These are phyloP conservation scores for Bolinopsis microptera DNA, from an alignment of 37 sponge, comb jelly and placozoan genomes.

Conservation along the genomic window DNA sequence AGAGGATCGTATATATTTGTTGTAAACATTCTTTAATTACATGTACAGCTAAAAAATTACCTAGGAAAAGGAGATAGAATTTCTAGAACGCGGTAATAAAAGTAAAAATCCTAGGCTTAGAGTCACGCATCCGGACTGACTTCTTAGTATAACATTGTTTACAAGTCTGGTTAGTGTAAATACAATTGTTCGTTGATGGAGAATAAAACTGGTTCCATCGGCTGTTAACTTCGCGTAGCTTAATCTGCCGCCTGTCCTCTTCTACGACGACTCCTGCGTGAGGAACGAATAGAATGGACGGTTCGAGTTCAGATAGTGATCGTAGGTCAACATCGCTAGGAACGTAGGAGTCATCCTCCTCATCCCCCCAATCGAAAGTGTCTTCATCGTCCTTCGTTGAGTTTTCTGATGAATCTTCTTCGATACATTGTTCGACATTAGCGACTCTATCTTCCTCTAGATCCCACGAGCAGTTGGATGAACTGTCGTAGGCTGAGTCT, in stretches of 20 bases:
- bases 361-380: background rate
- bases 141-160: constrained; percentile 2
- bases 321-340: background rate
- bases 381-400: background rate
- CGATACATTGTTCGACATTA: background rate
- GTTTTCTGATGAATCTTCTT: background rate
- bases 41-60: background rate
- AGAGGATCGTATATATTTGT: background rate
- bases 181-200: background rate
- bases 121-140: background rate
- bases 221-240: background rate
- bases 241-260: background rate
- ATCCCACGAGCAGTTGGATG: background rate
- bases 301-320: background rate
- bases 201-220: constrained; percentile 23
- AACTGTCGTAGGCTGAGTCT: constrained; percentile 50
- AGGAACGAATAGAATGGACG: constrained; percentile 28
- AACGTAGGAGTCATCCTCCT: constrained; percentile 8
- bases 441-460: background rate
- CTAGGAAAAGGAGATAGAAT: background rate
- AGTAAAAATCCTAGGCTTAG: constrained; percentile 15
- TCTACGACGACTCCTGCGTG: background rate
- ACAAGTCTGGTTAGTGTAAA: background rate
- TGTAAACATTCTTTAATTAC: background rate
- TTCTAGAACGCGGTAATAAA: constrained; percentile 5